Percentiles rank a stretch among this genome's conserved stretches.
Conservation (phyloP, 2,888 invertebrate species). For the Plebejus melissa region DNA sequence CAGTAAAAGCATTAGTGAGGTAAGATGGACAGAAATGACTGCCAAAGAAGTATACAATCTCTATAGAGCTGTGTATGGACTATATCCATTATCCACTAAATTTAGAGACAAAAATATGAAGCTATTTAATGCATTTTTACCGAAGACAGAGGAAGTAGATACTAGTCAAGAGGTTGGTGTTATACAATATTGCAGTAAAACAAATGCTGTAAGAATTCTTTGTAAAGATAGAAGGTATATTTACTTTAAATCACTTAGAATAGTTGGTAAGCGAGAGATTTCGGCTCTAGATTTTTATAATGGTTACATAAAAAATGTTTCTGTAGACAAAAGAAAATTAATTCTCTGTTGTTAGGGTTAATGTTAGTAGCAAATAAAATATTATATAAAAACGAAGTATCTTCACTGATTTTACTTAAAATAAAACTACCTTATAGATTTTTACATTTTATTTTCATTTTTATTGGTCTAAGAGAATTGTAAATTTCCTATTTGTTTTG, state of each 20-base stretch:
- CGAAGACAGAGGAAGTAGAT: constrained; percentile 43
- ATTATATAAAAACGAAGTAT: constrained; percentile 29
- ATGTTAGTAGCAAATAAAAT: constrained; percentile 37
- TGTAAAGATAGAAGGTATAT: constrained; percentile 84
- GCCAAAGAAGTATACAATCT: constrained; percentile 84
- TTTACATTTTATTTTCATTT: background rate
- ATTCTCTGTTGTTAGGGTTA: constrained; percentile 55
- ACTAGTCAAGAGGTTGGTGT: constrained; percentile 71
- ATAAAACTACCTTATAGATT: background rate
- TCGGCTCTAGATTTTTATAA: constrained; percentile 90
- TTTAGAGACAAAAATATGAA: constrained; percentile 82
- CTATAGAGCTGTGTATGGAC: constrained; percentile 83
- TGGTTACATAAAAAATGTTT: constrained; percentile 85
- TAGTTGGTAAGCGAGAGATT: constrained; percentile 86
- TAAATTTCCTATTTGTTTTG: background rate
- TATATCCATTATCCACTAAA: constrained; percentile 80
- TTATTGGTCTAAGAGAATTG: background rate
- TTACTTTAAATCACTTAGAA: constrained; percentile 80
- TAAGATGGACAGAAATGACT: constrained; percentile 83
- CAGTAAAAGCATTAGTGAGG: constrained; percentile 75
- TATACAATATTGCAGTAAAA: constrained; percentile 78
- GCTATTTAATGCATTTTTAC: constrained; percentile 77
- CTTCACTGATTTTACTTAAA: constrained; percentile 25
- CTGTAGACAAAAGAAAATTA: constrained; percentile 50
- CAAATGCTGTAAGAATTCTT: constrained; percentile 80